Percentiles rank a stretch among this genome's conserved stretches.
Conservation (phyloP, 2,797 vertebrate genomes). For the Chelonia mydas region DNA sequence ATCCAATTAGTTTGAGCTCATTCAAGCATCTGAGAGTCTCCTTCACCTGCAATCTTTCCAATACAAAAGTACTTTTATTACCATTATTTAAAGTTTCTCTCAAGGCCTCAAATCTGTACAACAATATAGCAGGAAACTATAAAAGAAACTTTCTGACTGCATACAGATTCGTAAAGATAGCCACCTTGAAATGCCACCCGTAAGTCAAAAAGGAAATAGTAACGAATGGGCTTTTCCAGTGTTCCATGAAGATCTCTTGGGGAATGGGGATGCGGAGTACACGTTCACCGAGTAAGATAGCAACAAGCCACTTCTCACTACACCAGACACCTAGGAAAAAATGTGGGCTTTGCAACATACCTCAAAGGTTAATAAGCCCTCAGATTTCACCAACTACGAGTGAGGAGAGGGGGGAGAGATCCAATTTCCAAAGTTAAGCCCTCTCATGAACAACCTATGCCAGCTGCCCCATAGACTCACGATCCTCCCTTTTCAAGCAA, state of each 20-base stretch:
- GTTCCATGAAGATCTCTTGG: neutral
- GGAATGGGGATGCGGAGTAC: neutral
- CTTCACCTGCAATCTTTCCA: neutral
- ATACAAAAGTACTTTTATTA: neutral
- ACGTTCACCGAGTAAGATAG: neutral
- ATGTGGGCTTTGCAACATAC: accelerated
- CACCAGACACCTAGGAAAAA: neutral
- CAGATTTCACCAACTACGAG: neutral
- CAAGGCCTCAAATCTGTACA: neutral
- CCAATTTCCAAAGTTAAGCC: neutral
- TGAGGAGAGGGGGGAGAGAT: neutral
- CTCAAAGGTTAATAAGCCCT: neutral
- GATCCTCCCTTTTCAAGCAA: neutral
- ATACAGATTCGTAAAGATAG: neutral
- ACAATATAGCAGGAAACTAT: neutral
- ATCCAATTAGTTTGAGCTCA: neutral
- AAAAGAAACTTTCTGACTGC: neutral
- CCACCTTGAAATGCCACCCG: neutral
- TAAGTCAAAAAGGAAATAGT: neutral
- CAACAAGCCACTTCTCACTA: neutral
- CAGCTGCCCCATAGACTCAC: neutral
- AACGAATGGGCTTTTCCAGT: neutral
- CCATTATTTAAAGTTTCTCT: neutral
- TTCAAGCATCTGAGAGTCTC: neutral
- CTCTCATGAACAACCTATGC: neutral